Percentiles rank a stretch among this genome's conserved stretches.
phyloP scores from a whole-genome alignment of 2,797 vertebrate genomes.

The Pachyuromys duprasi region DNA sequence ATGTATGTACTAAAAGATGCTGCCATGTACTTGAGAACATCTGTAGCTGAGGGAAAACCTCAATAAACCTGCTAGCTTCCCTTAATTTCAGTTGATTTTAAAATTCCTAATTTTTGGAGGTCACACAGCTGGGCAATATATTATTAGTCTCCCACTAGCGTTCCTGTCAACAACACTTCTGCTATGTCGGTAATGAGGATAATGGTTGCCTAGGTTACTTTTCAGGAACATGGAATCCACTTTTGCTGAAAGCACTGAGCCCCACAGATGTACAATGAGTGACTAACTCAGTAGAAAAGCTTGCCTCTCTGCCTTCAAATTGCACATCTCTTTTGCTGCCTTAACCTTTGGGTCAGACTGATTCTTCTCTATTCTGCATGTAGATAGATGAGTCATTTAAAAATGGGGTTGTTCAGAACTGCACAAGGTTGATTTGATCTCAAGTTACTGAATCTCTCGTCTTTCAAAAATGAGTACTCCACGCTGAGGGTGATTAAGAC shows the following conservation, averaged over 20 bases:
- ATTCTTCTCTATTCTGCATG: background rate
- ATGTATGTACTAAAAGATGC: constrained; percentile 29
- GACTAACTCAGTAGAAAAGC: background rate
- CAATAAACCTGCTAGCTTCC: background rate
- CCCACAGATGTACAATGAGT: background rate
- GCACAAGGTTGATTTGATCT: background rate
- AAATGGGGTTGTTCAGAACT: background rate
- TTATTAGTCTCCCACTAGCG: background rate
- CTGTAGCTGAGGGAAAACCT: background rate
- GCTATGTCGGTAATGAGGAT: background rate
- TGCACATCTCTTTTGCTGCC: background rate
- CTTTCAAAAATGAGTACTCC: background rate
- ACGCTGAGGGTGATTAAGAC: background rate
- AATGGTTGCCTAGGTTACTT: constrained; percentile 31
- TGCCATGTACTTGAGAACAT: background rate
- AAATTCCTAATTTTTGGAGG: background rate
- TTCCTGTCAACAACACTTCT: background rate
- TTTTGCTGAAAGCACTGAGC: background rate
- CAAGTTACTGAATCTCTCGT: background rate
- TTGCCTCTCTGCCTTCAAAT: background rate
- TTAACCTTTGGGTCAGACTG: background rate
- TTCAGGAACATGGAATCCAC: constrained; percentile 19
- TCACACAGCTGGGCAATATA: constrained; percentile 6
- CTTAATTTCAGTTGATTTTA: background rate
- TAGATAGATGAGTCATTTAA: background rate